These are phyloP conservation scores for Typhlichthys eigenmanni DNA, from an alignment of 2,797 vertebrate genomes.

Conservation along the genomic window DNA sequence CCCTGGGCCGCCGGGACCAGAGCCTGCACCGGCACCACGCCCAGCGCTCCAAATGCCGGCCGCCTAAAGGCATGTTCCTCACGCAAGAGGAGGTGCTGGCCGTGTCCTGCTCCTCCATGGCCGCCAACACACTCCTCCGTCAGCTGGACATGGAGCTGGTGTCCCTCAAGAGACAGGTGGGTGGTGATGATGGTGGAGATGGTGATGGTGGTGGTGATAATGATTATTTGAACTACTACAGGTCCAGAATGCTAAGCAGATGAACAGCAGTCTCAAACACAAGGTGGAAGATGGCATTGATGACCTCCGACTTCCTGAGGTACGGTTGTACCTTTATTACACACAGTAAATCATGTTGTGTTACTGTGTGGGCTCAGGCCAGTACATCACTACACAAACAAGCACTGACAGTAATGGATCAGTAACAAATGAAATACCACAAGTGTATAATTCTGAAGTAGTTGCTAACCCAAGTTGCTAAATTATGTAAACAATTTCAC, in stretches of 20 bases:
- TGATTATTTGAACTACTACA: conserved; percentile 51
- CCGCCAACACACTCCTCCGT: conserved; percentile 92
- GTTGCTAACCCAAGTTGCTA: too few relatives aligned
- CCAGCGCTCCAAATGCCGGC: conserved; percentile 92
- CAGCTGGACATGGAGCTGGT: conserved; percentile 97
- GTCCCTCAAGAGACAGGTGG: conserved; percentile 96
- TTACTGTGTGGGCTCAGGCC: too few relatives aligned
- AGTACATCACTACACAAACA: background rate
- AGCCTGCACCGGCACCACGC: conserved; percentile 94
- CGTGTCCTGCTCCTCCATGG: conserved; percentile 91
- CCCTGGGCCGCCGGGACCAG: conserved; percentile 91
- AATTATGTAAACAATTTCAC: too few relatives aligned
- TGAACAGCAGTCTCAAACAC: conserved; percentile 97
- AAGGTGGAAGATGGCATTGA: conserved; percentile 91
- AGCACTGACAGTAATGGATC: background rate
- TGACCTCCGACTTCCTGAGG: conserved; percentile 92
- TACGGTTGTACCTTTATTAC: conserved; percentile 54
- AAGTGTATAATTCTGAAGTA: too few relatives aligned
- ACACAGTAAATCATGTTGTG: too few relatives aligned
- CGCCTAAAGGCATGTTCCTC: conserved; percentile 98
- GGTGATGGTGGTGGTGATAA: background rate
- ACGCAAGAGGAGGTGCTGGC: conserved; percentile 96
- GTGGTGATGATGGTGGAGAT: background rate
- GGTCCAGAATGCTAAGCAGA: conserved; percentile 99
- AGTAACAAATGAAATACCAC: too few relatives aligned